Conservation (phyloP, 2,888 invertebrate species). For the Ophion costatus region DNA sequence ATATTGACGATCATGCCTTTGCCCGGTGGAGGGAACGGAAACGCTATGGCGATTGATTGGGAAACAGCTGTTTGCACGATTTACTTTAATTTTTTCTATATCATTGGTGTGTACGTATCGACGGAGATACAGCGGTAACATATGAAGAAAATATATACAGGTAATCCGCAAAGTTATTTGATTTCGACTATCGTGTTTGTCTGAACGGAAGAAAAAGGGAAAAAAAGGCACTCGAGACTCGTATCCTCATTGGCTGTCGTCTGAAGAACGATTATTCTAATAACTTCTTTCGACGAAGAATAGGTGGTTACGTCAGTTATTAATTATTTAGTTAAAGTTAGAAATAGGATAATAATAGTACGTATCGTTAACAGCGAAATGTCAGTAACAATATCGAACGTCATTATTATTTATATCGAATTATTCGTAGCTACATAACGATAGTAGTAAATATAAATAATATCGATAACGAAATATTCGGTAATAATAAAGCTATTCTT, state of each 20-base stretch:
- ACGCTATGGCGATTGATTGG: not conserved
- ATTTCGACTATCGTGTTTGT: not conserved
- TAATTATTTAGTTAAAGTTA: not conserved
- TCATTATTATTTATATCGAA: not conserved
- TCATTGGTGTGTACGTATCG: not conserved
- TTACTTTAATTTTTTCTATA: not conserved
- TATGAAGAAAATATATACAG: not conserved
- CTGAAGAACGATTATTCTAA: not conserved
- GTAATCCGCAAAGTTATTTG: not conserved
- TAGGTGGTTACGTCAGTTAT: not conserved
- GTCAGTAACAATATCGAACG: not conserved
- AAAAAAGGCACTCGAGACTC: not conserved
- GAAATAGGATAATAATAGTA: too few relatives aligned
- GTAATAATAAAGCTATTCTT: not conserved
- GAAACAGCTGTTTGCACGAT: not conserved
- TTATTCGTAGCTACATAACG: not conserved
- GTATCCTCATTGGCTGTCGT: not conserved
- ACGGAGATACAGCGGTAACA: not conserved
- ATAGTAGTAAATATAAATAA: not conserved
- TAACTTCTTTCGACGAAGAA: not conserved
- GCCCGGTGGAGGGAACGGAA: not conserved
- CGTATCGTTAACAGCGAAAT: not conserved
- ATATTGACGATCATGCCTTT: constrained; percentile 15
- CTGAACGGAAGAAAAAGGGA: not conserved
- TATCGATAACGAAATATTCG: constrained; percentile 1